Evolutionary conservation across 1,140 invertebrate genomes (phyloP), one percentile per base, ranked within the genome.

Genomic region (Nomia melanderi): DNA sequence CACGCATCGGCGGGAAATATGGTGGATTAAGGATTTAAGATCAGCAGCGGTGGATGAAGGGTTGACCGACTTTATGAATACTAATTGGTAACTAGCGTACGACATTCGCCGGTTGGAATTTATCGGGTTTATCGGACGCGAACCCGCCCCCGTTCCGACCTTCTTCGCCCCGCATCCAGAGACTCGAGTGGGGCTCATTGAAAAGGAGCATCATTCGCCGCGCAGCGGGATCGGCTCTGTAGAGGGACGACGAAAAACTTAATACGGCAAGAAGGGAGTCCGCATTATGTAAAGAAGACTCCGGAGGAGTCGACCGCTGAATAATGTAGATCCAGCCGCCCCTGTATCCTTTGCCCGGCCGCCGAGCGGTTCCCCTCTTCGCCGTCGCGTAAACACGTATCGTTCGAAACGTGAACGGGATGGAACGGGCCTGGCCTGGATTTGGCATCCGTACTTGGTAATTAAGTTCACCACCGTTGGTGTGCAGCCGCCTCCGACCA

Each of bases 161-260:
- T n/a, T n/a, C n/a, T n/a, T n/a, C n/a, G n/a, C n/a, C n/a, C n/a
- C n/a, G n/a, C n/a, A n/a, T n/a, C n/a, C n/a, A n/a, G n/a, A n/a
- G n/a, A n/a, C n/a, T n/a, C n/a, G n/a, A n/a, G n/a, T n/a, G 70
- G 53, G 53, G 65, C 39, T 84, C 78, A 84, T 84, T 84, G 81
- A 77, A 84, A 74, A 78, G 74, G 71, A 59, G 67, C 78, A 79
- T 76, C 70, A 39, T 23, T 66, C 69, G 11, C 4, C 4, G 12
- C 41, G 14, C 9, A 44, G 41, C 3, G 41, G 12, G 20, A 47
- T 0, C 11, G 62, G 54, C 9, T 20, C 17, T 1, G n/a, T 6
- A 4, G 31, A 47, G n/a, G 27, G 41, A 66, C n/a, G 14, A 44
- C 14, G 36, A 63, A 29, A 57, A 57, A 56, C 54, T 63, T 79